Base-by-base conservation (phyloP, 1,140 invertebrate species). In the Drosophila parabipectinata region DNA sequence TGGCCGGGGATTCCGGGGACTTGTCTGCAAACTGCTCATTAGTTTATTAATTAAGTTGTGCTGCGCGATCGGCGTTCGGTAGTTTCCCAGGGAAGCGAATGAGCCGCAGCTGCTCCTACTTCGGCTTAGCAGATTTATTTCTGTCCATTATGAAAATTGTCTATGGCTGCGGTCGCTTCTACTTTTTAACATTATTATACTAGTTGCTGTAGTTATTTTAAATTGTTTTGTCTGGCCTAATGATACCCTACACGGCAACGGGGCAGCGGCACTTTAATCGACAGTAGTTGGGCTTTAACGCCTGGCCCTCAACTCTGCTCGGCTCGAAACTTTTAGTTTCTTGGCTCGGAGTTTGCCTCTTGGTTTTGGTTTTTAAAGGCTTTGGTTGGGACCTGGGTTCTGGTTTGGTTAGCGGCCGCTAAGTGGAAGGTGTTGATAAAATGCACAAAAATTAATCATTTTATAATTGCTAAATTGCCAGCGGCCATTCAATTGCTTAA, bases 11-110 rank as follows among this genome's bases (percentile, higher is more conserved):
- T 44, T 10, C 74, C 61, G 45, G 45, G 81, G 50, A 58, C 57
- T 54, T 48, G 75, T 30, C 64, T 68, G 79, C 83, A 83, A 87
- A 83, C 84, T 88, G 83, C 83, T 88, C 83, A 88, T 88, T 88
- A 88, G 84, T 88, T 88, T 88, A 88, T 88, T 88, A 88, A 88
- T 88, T 88, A 88, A 88, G 83, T 88, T 88, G 83, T 88, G 83
- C 64, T 50, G 44, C 56, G 39, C 64, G 56, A 24, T 71, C 59
- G 44, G 34, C 53, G 63, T 53, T 45, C 45, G 64, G 69, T 71
- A 58, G 34, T 57, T 69, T 87, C 67, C 71, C 83, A 87, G 58
- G 57, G 58, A 50, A 32, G 41, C 24, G 41, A 57, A 21, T 63
- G 53, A 14, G 56, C 39, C 60, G 50, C 45, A 8, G 28, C 41